Evolutionary conservation across 2,113 vertebrate species (phyloP), one percentile per base, ranked within the genome.

Genomic region (Pampusana beccarii): DNA sequence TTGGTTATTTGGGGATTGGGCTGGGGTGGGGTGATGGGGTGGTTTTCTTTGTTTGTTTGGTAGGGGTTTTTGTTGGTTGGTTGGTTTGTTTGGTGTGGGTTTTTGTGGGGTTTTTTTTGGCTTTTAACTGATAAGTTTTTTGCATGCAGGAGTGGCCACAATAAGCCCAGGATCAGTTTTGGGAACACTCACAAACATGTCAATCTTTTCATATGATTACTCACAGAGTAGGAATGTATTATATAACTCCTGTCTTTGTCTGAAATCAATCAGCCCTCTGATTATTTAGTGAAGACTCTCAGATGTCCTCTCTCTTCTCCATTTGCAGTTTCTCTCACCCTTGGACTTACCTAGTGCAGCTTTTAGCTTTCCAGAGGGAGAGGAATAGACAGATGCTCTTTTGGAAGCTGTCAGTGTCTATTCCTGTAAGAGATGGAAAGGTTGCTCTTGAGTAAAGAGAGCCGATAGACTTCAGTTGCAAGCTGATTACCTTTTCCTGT

Each of bases 161-260:
- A 70, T 78, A 91, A 93, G 33, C 50, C 62, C 54, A 69, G 74
- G 50, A 88, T 81, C 89, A 69, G 34, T 82, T 94, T 90, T 79
- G 53, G 50, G 44, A 95, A 80, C 13, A 13, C 73, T 95, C 80
- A 85, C 70, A 93, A 88, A 90, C 84, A 83, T 91, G 87, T 96
- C 87, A 82, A 53, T 96, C 94, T 96, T 93, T 80, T 87, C 74
- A 93, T 89, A 60, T 66, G 78, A 86, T 93, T 96, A 95, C 58
- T 96, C 85, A 95, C 33, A n/a, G 42, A 83, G 51, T 51, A 91
- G 33, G 92, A 97, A 97, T 88, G 80, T 77, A 74, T 92, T 94
- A 94, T 74, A 74, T 95, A 94, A 93, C 79, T 85, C 53, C 44
- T 69, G 53, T 79, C 57, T 95, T 96, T 89, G 77, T 91, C 70